Evolutionary conservation across 2,113 vertebrate species (phyloP).

Genomic region (Thinocorus orbignyianus): DNA sequence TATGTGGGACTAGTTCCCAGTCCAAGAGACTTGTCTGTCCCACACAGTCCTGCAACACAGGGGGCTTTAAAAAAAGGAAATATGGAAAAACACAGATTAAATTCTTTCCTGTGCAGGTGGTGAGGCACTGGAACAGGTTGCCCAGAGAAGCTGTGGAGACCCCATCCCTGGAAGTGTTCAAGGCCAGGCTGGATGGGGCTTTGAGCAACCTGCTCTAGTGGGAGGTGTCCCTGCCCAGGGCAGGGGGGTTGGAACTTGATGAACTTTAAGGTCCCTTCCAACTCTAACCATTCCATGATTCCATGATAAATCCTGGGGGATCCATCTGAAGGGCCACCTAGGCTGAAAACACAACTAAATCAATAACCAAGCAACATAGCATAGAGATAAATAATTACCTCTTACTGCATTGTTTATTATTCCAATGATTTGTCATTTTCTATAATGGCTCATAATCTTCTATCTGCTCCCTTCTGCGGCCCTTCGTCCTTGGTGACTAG

Average conservation of each 20-base stretch:
- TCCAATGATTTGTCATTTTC: background rate
- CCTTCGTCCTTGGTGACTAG: background rate
- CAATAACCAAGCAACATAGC: background rate
- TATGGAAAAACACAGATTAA: background rate
- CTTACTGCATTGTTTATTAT: slow-evolving; percentile 16
- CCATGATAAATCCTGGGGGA: background rate
- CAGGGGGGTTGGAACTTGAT: no score
- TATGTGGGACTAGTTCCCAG: rapidly evolving
- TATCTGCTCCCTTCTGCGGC: background rate
- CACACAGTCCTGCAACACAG: rapidly evolving
- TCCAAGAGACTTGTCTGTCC: background rate
- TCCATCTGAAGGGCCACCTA: background rate
- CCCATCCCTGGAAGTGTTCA: no score
- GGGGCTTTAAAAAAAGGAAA: background rate
- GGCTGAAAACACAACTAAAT: background rate
- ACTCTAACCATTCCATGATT: no score
- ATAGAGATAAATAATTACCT: background rate
- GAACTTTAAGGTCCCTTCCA: no score
- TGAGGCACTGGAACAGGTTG: no score
- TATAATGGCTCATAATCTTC: background rate
- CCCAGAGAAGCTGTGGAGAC: no score
- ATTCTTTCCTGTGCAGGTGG: no score
- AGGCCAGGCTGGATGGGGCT: no score
- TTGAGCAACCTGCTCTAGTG: no score
- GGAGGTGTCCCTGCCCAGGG: no score